These are phyloP conservation scores for Lochmaea capreae DNA, from an alignment of 2,888 invertebrate species.

Conservation along the genomic window DNA sequence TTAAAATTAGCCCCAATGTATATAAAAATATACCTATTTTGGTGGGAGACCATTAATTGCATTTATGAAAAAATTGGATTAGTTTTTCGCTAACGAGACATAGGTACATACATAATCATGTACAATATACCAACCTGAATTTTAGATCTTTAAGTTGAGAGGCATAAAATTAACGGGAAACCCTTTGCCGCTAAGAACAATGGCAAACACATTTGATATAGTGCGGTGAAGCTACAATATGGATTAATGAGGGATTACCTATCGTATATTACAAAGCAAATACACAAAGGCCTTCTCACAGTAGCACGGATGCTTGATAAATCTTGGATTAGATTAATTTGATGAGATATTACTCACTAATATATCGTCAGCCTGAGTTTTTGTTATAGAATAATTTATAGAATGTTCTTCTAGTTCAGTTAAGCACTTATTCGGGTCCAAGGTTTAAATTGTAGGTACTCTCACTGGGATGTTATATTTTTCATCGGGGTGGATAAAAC, in stretches of 20 bases:
- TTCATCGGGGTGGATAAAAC: too few species aligned
- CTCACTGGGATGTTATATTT: too few species aligned
- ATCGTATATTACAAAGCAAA: not conserved
- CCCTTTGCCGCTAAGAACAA: not conserved
- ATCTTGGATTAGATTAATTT: not conserved
- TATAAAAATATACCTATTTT: too few species aligned
- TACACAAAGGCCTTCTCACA: not conserved
- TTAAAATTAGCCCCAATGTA: too few species aligned
- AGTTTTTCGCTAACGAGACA: not conserved
- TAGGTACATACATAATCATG: not conserved
- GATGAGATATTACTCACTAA: not conserved
- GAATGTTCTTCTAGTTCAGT: too few species aligned
- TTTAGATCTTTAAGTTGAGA: not conserved
- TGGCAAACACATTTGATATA: not conserved
- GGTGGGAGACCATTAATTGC: too few species aligned
- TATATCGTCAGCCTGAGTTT: not conserved
- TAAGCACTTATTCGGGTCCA: too few species aligned
- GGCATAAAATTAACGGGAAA: conserved; percentile 6
- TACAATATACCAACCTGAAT: not conserved
- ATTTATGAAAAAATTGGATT: too few species aligned
- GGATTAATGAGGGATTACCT: conserved; percentile 4
- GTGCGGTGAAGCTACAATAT: not conserved
- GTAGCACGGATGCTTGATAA: not conserved
- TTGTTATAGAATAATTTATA: too few species aligned
- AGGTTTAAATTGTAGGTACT: too few species aligned